A percentile compares a stretch with the other conserved stretches of the same genome.
These are phyloP conservation scores for Leptodactylus fuscus DNA, from an alignment of 2,113 vertebrate genomes.

Conservation along the genomic window DNA sequence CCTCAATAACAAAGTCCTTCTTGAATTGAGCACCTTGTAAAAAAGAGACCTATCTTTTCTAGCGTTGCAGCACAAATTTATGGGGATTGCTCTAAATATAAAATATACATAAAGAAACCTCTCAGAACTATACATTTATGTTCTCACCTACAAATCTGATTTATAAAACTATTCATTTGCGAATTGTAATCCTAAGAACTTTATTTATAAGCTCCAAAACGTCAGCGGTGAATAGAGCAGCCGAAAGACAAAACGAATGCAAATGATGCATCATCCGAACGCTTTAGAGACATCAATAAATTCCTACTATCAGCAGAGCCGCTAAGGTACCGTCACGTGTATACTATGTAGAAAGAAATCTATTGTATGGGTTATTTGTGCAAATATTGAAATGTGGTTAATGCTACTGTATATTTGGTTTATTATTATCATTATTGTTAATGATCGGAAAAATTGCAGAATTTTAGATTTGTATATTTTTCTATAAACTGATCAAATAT, in stretches of 20 bases:
- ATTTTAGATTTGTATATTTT: too few relatives aligned
- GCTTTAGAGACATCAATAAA: conserved; percentile 11
- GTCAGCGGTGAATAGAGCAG: background rate
- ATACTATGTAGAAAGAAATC: background rate
- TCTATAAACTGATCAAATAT: too few relatives aligned
- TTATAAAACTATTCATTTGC: conserved; percentile 35
- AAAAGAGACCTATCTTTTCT: background rate
- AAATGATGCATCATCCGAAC: conserved; percentile 10
- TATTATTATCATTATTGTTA: too few relatives aligned
- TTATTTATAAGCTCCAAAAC: conserved; percentile 23
- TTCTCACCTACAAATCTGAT: conserved; percentile 1
- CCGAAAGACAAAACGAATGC: conserved; percentile 16
- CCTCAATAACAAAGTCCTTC: background rate
- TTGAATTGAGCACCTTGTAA: background rate
- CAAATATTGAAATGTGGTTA: background rate
- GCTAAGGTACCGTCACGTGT: background rate
- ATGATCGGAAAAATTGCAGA: too few relatives aligned
- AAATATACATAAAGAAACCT: conserved; percentile 37
- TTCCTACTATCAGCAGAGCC: background rate
- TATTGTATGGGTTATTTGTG: background rate
- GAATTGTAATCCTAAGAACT: conserved; percentile 1
- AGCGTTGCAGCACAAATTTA: background rate
- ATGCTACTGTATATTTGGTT: too few relatives aligned
- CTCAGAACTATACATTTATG: conserved; percentile 31
- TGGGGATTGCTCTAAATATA: background rate